These are phyloP conservation scores for Tragelaphus imberbis DNA, from an alignment of 2,113 vertebrate genomes.

Conservation along the genomic window DNA sequence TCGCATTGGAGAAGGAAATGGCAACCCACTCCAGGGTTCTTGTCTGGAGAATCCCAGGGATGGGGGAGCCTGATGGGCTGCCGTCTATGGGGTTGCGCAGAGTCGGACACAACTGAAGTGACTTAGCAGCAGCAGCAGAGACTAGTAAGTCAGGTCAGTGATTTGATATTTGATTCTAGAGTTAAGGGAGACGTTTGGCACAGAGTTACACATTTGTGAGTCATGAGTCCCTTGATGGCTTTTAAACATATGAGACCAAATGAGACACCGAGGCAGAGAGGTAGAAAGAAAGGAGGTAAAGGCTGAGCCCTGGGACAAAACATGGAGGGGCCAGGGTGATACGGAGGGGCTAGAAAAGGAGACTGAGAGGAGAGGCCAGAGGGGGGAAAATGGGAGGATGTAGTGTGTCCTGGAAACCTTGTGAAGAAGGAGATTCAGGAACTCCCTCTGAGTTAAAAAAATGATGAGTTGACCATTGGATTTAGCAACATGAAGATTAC, in stretches of 20 bases:
- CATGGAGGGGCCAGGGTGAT: neutral
- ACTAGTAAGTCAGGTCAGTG: neutral
- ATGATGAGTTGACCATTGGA: neutral
- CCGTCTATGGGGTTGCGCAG: no score
- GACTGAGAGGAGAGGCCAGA: neutral
- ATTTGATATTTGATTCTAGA: neutral
- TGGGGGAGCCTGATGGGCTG: no score
- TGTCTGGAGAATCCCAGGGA: no score
- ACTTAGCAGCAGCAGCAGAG: neutral
- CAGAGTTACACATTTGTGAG: neutral
- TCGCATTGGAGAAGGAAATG: no score
- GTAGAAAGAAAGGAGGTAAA: neutral
- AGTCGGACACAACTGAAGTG: no score
- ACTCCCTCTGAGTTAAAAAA: neutral
- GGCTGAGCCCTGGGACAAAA: neutral
- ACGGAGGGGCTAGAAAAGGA: neutral
- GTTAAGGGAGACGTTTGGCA: neutral
- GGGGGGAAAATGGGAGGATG: neutral
- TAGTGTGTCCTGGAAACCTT: neutral
- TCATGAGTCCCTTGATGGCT: neutral
- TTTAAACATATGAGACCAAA: neutral
- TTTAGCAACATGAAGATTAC: neutral
- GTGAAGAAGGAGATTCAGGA: neutral
- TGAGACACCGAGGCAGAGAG: neutral
- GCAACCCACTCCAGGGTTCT: no score